phyloP scores from a whole-genome alignment of 1,140 invertebrate genomes.

The Drosophila carrolli region DNA sequence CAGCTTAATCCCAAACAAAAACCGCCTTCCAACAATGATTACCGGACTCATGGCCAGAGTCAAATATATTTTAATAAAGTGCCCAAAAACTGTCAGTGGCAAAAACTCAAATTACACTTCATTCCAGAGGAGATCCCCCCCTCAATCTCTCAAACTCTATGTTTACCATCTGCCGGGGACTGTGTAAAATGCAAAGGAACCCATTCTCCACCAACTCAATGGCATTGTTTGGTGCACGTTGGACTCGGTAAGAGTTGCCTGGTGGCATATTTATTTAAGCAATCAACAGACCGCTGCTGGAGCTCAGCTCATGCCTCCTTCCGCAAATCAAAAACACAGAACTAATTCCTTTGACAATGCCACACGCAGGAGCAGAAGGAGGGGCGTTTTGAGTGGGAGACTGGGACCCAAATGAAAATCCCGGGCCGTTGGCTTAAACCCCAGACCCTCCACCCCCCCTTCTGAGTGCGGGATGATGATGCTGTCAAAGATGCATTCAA shows the following conservation, averaged over 20 bases:
- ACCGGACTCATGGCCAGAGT: slow-evolving; percentile 52
- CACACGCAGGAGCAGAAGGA: slow-evolving; percentile 53
- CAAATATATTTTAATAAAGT: slow-evolving; percentile 79
- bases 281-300: slow-evolving; percentile 76
- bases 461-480: slow-evolving; percentile 31
- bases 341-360: slow-evolving; percentile 83
- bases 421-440: slow-evolving; percentile 28
- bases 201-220: slow-evolving; percentile 45
- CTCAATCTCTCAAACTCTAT: background rate
- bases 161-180: slow-evolving; percentile 25
- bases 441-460: background rate
- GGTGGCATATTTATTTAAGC: slow-evolving; percentile 81
- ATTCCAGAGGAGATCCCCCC: slow-evolving; percentile 20
- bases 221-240: slow-evolving; percentile 75
- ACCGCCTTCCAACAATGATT: slow-evolving; percentile 57
- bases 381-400: slow-evolving; percentile 16
- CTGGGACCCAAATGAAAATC: slow-evolving; percentile 33
- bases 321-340: slow-evolving; percentile 81
- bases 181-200: slow-evolving; percentile 63
- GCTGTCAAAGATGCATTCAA: slow-evolving; percentile 82
- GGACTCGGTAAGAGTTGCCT: slow-evolving; percentile 39
- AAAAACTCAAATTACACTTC: slow-evolving; percentile 75
- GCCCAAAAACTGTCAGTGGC: slow-evolving; percentile 74
- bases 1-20: slow-evolving; percentile 20
- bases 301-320: slow-evolving; percentile 54